Evolutionary conservation across 2,113 vertebrate genomes (phyloP), one percentile per base, ranked within the genome.

Genomic region (Marmota monax): DNA sequence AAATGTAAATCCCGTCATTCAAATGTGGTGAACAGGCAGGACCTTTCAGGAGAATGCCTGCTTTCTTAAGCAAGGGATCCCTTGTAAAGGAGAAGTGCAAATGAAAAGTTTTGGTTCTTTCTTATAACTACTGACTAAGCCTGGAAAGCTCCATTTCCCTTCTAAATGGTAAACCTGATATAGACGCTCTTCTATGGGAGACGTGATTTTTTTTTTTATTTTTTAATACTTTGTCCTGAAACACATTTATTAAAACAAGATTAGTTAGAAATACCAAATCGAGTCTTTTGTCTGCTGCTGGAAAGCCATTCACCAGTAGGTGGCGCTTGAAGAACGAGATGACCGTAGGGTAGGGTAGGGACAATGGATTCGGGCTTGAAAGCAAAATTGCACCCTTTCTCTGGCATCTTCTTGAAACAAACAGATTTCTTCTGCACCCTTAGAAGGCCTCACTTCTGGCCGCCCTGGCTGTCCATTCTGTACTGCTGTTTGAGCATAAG

Each of bases 301-400:
- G 37, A 80, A 93, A 94, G 12, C 6, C 10, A 20, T 83, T 63
- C 2, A 58, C n/a, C 97, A 87, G 82, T 86, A 97, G 97, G 94
- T 97, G 97, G 97, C 72, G 27, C 96, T 96, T 61, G 84, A 84
- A 94, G 97, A 97, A 96, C 82, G 78, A 63, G 73, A 67, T 84
- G 88, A 7, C 37, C 23, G 7, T 32, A 13, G 1, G 0, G 16
- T 37, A 53, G 18, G 14, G 32, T 37, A 53, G 18, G 14, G 32
- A 0, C 39, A 14, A 58, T 39, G 45, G 12, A 73, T 37, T 86
- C 10, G 25, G 48, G 23, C 45, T 23, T 51, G 45, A 51, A 85
- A 78, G 83, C 85, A 74, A 89, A 90, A 69, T 27, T 8, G 17
- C 23, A 20, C 56, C 56, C 56, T 89, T 85, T 42, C n/a, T 74